phyloP scores from a whole-genome alignment of 2,888 invertebrate genomes.

The Allygus modestus region DNA sequence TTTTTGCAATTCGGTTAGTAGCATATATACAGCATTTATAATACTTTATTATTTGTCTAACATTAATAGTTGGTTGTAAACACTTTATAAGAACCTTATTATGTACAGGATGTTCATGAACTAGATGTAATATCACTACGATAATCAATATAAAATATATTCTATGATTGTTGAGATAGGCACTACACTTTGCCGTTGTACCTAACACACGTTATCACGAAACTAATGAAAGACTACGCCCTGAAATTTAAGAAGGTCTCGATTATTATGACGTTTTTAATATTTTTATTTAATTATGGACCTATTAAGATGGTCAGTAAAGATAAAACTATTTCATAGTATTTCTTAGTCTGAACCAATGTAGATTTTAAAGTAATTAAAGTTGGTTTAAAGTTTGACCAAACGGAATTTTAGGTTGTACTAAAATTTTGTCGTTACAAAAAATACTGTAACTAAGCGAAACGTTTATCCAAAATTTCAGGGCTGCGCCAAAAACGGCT shows the following conservation, averaged over 20 bases:
- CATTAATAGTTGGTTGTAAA: conserved; percentile 30
- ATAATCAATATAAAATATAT: conserved; percentile 29
- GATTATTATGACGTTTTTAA: too few relatives aligned
- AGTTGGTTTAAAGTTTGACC: too few relatives aligned
- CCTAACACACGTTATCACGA: not conserved
- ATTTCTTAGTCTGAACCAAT: too few relatives aligned
- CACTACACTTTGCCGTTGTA: conserved; percentile 29
- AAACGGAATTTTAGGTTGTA: not conserved
- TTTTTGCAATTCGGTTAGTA: not conserved
- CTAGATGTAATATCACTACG: conserved; percentile 13
- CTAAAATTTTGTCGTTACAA: too few relatives aligned
- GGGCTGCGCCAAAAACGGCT: not conserved
- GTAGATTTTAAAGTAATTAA: too few relatives aligned
- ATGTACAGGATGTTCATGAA: not conserved
- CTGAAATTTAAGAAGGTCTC: conserved; percentile 17
- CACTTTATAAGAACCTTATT: not conserved
- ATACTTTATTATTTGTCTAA: not conserved
- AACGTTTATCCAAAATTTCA: not conserved
- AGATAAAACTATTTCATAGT: too few relatives aligned
- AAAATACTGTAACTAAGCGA: too few relatives aligned
- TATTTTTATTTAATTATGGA: not conserved
- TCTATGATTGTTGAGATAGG: conserved; percentile 36
- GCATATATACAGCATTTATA: conserved; percentile 13
- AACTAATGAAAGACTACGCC: conserved; percentile 32
- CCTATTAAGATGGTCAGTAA: too few relatives aligned